Evolutionary conservation across 2,888 invertebrate genomes (phyloP).

Genomic region (Mesorhabditis belari): DNA sequence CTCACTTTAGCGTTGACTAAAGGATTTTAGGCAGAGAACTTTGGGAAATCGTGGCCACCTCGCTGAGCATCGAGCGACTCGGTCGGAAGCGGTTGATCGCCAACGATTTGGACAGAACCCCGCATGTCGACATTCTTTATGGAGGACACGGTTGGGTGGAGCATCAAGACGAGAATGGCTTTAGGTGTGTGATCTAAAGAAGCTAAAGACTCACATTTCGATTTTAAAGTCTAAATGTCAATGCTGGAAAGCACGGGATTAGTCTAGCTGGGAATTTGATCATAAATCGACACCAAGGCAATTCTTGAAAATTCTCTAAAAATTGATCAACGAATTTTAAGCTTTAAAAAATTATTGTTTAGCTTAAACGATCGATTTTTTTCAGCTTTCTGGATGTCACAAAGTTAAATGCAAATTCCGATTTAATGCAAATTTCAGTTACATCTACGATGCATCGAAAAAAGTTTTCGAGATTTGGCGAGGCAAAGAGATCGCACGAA

Average conservation of each 20-base stretch:
- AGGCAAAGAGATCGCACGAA: constrained; percentile 60
- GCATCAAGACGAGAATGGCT: constrained; percentile 58
- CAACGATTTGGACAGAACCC: constrained; percentile 57
- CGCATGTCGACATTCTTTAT: constrained; percentile 57
- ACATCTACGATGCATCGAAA: constrained; percentile 59
- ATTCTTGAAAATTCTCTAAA: no score
- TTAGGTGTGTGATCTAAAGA: constrained; percentile 55
- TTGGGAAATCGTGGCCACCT: constrained; percentile 51
- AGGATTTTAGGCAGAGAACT: constrained; percentile 42
- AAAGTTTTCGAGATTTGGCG: constrained; percentile 63
- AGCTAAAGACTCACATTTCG: no score
- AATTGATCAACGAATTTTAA: no score
- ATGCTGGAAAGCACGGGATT: no score
- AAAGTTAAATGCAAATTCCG: no score
- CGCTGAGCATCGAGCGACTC: constrained; percentile 48
- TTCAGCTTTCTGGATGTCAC: no score
- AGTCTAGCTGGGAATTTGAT: no score
- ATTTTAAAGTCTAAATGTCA: no score
- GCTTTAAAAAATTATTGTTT: no score
- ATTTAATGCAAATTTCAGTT: constrained; percentile 50
- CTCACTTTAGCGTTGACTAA: not conserved
- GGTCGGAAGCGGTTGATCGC: constrained; percentile 51
- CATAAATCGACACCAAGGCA: no score
- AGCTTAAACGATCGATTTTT: no score
- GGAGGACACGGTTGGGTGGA: constrained; percentile 58